Evolutionary conservation across 2,797 vertebrate species (phyloP), one percentile per base, ranked within the genome.

Genomic region (Anguilla marmorata): DNA sequence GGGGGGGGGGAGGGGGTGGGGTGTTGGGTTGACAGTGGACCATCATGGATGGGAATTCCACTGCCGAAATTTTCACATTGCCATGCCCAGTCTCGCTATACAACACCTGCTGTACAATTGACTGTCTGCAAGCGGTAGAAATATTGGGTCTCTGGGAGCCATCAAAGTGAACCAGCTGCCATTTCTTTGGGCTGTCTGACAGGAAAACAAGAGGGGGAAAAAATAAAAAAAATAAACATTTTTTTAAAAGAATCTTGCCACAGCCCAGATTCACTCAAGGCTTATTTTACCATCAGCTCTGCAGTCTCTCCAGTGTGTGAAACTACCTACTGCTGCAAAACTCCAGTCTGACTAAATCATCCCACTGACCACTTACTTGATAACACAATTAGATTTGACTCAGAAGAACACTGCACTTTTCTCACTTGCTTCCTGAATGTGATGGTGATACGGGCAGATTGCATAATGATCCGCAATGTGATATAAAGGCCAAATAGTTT

Each of bases 111-210:
- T 27, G n/a, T 63, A 21, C 21, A 11, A 63, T 63, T 63, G 60
- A 63, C 30, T 30, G 66, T 27, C 66, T 27, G 11, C 9, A 27
- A 1, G 7, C 9, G 11, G 30, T 12, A 72, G 7, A 9, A 2
- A 72, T 8, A 93, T 93, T 92, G 89, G 92, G 91, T 52, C 84
- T 58, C 90, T 90, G 91, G 85, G 54, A 24, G 91, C 90, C 89
- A 89, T 90, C 90, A 91, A 90, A 88, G 88, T 86, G 91, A 90
- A 88, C 89, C 89, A 92, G 87, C 91, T 84, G 89, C 91, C 91
- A 90, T 92, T 91, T 92, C 91, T 93, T 89, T 92, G 89, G 89
- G 90, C 91, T 92, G 82, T 93, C 91, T 93, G 90, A 90, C 87
- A 89, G 86, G 0, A 48, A n/a, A 66, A 85, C 88, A 90, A 1